Conservation (phyloP, 2,888 invertebrate genomes). For the Ypsolopha sequella region DNA sequence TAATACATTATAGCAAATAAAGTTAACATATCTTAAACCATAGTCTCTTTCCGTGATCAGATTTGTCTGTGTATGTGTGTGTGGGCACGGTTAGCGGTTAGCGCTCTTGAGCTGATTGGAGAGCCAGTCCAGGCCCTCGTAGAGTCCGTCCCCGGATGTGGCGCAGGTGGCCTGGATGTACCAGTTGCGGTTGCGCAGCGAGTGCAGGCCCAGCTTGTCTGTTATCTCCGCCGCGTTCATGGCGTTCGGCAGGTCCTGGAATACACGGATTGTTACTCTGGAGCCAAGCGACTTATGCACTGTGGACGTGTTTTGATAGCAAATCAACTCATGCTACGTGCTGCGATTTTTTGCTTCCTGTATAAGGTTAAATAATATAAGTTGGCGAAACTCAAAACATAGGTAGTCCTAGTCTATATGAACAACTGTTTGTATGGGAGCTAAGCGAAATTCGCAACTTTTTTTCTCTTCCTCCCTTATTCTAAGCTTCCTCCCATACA, state of each 20-base stretch:
- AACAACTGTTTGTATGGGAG: no score
- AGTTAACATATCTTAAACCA: conserved; percentile 71
- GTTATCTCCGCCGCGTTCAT: conserved; percentile 99
- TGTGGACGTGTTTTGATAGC: no score
- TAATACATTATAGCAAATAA: conserved; percentile 70
- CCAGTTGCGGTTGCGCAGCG: conserved; percentile 98
- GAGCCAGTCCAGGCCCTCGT: conserved; percentile 99
- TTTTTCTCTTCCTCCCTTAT: no score
- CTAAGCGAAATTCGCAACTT: no score
- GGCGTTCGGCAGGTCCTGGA: conserved; percentile 98
- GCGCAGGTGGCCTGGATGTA: conserved; percentile 98
- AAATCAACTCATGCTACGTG: no score
- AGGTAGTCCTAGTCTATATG: no score
- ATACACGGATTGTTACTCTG: conserved; percentile 11
- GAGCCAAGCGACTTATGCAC: no score
- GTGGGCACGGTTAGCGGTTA: conserved; percentile 83
- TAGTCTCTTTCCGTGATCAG: conserved; percentile 68
- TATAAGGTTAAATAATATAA: no score
- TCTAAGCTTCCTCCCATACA: no score
- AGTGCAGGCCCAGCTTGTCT: conserved; percentile 98
- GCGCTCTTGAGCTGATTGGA: conserved; percentile 99
- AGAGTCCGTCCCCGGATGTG: conserved; percentile 98
- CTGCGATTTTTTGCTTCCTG: no score
- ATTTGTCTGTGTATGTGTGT: conserved; percentile 47
- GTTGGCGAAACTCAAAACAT: no score